phyloP scores from a whole-genome alignment of 2,888 invertebrate genomes.

The Aspidiotus destructor region DNA sequence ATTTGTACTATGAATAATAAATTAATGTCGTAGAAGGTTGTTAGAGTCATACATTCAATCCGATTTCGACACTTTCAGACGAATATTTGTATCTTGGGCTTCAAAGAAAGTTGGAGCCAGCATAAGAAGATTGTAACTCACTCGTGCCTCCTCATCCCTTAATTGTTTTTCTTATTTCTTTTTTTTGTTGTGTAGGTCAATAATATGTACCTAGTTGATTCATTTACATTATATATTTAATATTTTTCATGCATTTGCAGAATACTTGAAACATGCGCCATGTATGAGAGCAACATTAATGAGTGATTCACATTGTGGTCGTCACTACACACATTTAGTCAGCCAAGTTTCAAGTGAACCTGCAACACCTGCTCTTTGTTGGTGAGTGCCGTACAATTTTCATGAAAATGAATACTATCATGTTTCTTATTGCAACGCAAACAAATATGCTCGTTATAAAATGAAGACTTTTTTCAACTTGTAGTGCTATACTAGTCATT shows the following conservation, averaged over 20 bases:
- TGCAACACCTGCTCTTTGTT: slow-evolving; percentile 49
- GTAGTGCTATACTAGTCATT: not conserved
- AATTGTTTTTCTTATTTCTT: no score
- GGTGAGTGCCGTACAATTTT: slow-evolving; percentile 43
- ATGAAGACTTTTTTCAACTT: not conserved
- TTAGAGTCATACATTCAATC: no score
- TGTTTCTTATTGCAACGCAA: not conserved
- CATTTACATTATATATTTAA: not conserved
- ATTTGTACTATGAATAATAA: no score
- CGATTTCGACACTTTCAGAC: no score
- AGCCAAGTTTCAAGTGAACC: slow-evolving; percentile 49
- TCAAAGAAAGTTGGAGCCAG: no score
- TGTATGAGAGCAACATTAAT: slow-evolving; percentile 53
- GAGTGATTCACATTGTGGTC: slow-evolving; percentile 48
- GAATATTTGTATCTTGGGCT: no score
- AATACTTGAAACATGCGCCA: slow-evolving; percentile 51
- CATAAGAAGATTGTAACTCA: no score
- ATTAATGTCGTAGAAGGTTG: no score
- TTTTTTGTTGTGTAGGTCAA: no score
- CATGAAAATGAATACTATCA: not conserved
- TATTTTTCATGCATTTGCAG: slow-evolving; percentile 41
- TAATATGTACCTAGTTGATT: no score
- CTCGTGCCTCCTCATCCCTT: no score
- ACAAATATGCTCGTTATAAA: not conserved
- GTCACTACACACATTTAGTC: slow-evolving; percentile 49